Evolutionary conservation across 2,888 invertebrate genomes (phyloP).

Genomic region (Proisotoma minuta): DNA sequence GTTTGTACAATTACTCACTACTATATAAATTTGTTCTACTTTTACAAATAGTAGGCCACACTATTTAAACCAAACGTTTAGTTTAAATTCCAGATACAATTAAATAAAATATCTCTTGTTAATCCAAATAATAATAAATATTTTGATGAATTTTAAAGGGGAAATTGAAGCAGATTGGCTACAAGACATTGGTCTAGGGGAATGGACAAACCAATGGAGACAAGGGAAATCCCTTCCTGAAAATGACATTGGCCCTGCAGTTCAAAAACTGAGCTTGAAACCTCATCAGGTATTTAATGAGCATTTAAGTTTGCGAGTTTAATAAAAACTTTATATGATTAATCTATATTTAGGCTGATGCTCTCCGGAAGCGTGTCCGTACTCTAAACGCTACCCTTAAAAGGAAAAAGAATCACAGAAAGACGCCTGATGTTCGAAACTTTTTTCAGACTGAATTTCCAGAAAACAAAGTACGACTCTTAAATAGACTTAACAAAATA

Average conservation of each 20-base stretch:
- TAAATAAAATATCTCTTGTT: too few relatives aligned
- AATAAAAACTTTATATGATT: not conserved
- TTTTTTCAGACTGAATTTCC: conserved; percentile 46
- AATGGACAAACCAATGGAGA: conserved; percentile 47
- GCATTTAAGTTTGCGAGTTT: not conserved
- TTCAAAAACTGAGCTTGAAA: conserved; percentile 47
- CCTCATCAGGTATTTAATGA: conserved; percentile 43
- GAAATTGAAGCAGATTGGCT: conserved; percentile 47
- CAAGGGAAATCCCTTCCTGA: conserved; percentile 47
- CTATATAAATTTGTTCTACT: too few relatives aligned
- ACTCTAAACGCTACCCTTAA: conserved; percentile 72
- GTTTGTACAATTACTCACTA: too few relatives aligned
- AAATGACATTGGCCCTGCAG: conserved; percentile 47
- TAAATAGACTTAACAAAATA: not conserved
- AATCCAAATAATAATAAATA: too few relatives aligned
- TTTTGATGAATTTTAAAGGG: conserved; percentile 20
- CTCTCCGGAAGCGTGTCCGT: conserved; percentile 67
- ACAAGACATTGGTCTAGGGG: conserved; percentile 45
- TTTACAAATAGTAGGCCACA: too few relatives aligned
- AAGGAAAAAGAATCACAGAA: conserved; percentile 53
- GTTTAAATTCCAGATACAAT: too few relatives aligned
- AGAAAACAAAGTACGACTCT: conserved; percentile 41
- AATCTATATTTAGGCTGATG: conserved; percentile 60
- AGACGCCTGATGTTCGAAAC: conserved; percentile 46
- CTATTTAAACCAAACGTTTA: too few relatives aligned